Conservation (phyloP, 2,888 invertebrate species). For the Microctonus brassicae region DNA sequence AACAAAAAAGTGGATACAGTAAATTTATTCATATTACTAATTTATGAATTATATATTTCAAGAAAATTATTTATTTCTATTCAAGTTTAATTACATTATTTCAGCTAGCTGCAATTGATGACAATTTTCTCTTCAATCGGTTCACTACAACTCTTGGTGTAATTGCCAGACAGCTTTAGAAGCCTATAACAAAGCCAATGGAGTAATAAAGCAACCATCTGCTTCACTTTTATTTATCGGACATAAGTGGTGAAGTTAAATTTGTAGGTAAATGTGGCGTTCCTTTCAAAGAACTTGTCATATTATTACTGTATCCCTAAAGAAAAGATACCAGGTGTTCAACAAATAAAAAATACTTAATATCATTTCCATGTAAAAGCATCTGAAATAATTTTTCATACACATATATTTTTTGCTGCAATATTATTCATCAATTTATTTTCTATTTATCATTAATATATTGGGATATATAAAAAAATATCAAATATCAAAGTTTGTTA, state of each 20-base stretch:
- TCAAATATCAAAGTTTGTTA: conserved; percentile 65
- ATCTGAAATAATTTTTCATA: background rate
- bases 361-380: background rate
- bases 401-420: background rate
- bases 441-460: background rate
- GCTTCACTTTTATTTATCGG: background rate
- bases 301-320: background rate
- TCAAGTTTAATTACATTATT: too few relatives aligned
- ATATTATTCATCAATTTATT: background rate
- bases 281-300: background rate
- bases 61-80: too few relatives aligned
- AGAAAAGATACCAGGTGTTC: background rate
- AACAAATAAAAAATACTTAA: background rate
- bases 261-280: background rate
- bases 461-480: conserved; percentile 35
- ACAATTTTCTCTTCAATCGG: background rate
- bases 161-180: background rate
- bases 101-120: background rate
- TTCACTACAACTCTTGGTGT: background rate
- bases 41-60: too few relatives aligned
- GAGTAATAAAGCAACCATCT: background rate
- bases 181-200: background rate
- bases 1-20: too few relatives aligned
- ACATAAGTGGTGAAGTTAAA: background rate
- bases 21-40: too few relatives aligned